These are phyloP conservation scores for Campaea margaritaria DNA, from an alignment of 2,888 invertebrate species.

Conservation along the genomic window DNA sequence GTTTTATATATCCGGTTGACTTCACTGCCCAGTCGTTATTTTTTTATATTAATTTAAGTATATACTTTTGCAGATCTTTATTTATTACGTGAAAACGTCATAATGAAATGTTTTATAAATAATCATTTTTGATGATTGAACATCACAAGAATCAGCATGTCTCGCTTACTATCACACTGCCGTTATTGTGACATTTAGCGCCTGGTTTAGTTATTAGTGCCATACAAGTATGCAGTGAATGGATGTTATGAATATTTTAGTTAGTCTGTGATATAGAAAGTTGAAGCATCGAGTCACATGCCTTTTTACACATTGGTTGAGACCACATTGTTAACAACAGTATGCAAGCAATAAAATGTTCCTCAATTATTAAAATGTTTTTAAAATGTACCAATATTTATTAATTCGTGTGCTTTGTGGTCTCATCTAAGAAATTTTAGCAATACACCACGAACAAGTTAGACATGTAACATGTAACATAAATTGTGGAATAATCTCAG, in stretches of 20 bases:
- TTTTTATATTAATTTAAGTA: slow-evolving; percentile 4
- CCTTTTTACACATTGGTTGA: slow-evolving; percentile 58
- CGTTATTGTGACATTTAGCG: slow-evolving; percentile 61
- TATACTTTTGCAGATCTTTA: slow-evolving; percentile 7
- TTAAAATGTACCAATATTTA: slow-evolving; percentile 14
- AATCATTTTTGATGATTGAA: no score
- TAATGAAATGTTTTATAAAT: no score
- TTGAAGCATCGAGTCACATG: slow-evolving; percentile 70
- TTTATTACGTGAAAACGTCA: slow-evolving; percentile 16
- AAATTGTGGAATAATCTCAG: slow-evolving; percentile 7
- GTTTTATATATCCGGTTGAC: slow-evolving; percentile 36
- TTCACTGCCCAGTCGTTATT: slow-evolving; percentile 19
- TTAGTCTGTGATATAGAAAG: slow-evolving; percentile 82
- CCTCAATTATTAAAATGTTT: slow-evolving; percentile 1
- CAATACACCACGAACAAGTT: slow-evolving; percentile 18
- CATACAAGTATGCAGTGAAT: slow-evolving; percentile 76
- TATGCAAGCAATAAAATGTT: slow-evolving; percentile 25
- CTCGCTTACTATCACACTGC: slow-evolving; percentile 56
- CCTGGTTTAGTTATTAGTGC: slow-evolving; percentile 77
- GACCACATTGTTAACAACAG: slow-evolving; percentile 42
- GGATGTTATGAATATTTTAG: slow-evolving; percentile 70
- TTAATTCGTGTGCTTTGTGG: slow-evolving; percentile 17
- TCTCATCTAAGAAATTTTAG: slow-evolving; percentile 15
- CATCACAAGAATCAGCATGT: slow-evolving; percentile 2
- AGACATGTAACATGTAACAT: slow-evolving; percentile 10